These are phyloP conservation scores for Ammospiza nelsoni DNA, from an alignment of 2,113 vertebrate genomes.

Conservation along the genomic window DNA sequence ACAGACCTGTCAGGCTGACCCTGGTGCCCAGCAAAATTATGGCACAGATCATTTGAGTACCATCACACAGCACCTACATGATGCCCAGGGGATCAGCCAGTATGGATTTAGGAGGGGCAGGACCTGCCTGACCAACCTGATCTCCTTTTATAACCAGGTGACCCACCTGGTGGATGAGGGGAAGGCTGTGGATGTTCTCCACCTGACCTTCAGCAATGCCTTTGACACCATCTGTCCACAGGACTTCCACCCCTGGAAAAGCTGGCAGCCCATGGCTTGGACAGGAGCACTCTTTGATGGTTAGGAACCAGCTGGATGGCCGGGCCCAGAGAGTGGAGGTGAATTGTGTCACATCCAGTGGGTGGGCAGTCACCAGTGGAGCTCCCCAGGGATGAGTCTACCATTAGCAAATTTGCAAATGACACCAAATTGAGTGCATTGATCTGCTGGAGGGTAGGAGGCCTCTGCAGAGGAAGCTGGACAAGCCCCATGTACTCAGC, in stretches of 20 bases:
- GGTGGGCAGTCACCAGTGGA: background rate
- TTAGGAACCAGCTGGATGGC: background rate
- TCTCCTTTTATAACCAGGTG: background rate
- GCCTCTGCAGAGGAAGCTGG: background rate
- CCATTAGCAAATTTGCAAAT: background rate
- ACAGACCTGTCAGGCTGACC: background rate
- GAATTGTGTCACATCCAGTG: fast-evolving
- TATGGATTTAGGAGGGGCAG: background rate
- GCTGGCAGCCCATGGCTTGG: background rate
- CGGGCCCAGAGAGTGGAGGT: fast-evolving
- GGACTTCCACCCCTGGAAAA: background rate
- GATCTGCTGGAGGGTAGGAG: background rate
- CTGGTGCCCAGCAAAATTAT: fast-evolving
- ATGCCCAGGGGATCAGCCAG: fast-evolving
- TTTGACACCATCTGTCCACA: background rate
- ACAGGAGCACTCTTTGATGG: no score
- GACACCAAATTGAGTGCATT: background rate
- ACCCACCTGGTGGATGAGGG: fast-evolving
- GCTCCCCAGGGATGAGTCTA: background rate
- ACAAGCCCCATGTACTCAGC: background rate
- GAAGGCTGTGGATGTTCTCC: background rate
- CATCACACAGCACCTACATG: fast-evolving
- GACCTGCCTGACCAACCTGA: background rate
- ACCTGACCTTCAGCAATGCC: background rate
- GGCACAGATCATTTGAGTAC: background rate